Conservation (phyloP, 2,797 vertebrate species). For the Neosilurus mollespiculum region DNA sequence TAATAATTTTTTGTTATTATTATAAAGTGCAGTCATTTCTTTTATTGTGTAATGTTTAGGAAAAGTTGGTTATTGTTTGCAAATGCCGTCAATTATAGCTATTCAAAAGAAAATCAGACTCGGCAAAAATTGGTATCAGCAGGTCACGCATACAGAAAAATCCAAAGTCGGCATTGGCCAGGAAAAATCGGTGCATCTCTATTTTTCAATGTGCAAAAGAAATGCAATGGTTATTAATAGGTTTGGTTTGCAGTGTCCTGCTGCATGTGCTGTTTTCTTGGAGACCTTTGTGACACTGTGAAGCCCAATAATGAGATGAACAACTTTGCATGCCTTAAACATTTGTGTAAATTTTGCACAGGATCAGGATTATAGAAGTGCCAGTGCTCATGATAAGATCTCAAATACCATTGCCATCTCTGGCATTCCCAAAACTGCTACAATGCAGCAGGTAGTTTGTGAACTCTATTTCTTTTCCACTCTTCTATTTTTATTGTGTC, state of each 20-base stretch:
- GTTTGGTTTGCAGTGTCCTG: neutral
- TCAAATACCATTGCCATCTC: slow-evolving; percentile 89
- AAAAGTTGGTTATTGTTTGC: too few species aligned
- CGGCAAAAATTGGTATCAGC: too few species aligned
- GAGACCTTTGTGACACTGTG: neutral
- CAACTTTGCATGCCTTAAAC: slow-evolving; percentile 5
- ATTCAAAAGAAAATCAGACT: too few species aligned
- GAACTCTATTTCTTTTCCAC: slow-evolving; percentile 17
- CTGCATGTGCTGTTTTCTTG: neutral
- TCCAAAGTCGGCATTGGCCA: too few species aligned
- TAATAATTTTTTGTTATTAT: too few species aligned
- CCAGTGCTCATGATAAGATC: slow-evolving; percentile 81
- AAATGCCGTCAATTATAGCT: too few species aligned
- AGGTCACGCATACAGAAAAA: too few species aligned
- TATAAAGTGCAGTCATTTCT: too few species aligned
- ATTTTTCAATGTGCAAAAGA: too few species aligned
- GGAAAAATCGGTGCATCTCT: too few species aligned
- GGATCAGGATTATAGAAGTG: slow-evolving; percentile 82
- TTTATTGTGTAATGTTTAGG: too few species aligned
- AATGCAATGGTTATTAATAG: neutral
- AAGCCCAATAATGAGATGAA: slow-evolving; percentile 27
- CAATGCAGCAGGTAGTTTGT: slow-evolving; percentile 87
- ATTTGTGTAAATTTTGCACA: slow-evolving; percentile 55
- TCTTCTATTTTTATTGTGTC: neutral
- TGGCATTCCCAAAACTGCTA: slow-evolving; percentile 92